These are phyloP conservation scores for Pteria penguin DNA, from an alignment of 2,888 invertebrate genomes.

Conservation along the genomic window DNA sequence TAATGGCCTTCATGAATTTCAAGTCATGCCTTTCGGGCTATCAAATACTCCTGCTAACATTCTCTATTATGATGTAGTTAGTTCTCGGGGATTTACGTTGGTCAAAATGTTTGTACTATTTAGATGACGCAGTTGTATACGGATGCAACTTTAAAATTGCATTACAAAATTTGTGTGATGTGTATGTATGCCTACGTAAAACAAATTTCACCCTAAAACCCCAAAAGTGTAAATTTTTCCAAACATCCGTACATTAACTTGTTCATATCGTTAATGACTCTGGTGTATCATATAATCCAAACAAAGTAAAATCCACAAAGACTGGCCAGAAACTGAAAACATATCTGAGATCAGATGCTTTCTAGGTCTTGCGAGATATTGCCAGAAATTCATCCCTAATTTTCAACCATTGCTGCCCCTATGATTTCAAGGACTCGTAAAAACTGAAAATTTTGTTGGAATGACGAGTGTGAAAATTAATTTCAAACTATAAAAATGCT, in stretches of 20 bases:
- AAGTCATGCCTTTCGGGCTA: constrained; percentile 50
- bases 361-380: constrained; percentile 20
- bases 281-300: constrained; percentile 16
- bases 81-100: constrained; percentile 36
- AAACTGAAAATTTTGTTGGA: constrained; percentile 18
- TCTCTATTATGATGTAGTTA: constrained; percentile 52
- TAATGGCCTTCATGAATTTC: constrained; percentile 39
- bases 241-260: constrained; percentile 25
- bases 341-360: constrained; percentile 16
- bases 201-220: constrained; percentile 56
- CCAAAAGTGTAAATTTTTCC: constrained; percentile 53
- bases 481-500: constrained; percentile 26
- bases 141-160: constrained; percentile 36
- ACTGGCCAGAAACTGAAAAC: constrained; percentile 11
- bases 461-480: constrained; percentile 16
- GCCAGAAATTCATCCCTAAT: constrained; percentile 18
- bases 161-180: constrained; percentile 39
- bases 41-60: constrained; percentile 57
- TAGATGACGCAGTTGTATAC: constrained; percentile 55
- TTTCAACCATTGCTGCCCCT: constrained; percentile 17
- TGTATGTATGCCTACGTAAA: constrained; percentile 44
- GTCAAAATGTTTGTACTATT: constrained; percentile 42
- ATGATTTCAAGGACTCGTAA: constrained; percentile 1
- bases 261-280: constrained; percentile 30
- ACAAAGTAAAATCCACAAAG: not conserved